Evolutionary conservation across 2,888 invertebrate species (phyloP).

Genomic region (Dicranocentrus wangi): DNA sequence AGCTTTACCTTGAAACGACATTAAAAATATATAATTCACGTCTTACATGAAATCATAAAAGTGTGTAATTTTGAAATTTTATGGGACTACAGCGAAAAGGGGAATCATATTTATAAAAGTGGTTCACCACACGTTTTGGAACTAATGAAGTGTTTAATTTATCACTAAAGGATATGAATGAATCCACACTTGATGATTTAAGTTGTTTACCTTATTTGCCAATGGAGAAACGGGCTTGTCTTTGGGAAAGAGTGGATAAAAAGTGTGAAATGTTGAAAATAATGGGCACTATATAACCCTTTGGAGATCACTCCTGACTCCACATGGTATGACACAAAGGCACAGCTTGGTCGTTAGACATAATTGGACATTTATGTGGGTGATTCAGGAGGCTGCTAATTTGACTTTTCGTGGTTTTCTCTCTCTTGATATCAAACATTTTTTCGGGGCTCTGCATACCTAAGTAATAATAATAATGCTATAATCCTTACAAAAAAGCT

Average conservation of each 20-base stretch:
- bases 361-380: conserved; percentile 65
- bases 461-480: no score
- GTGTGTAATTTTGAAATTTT: background rate
- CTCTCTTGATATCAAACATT: conserved; percentile 1
- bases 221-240: conserved; percentile 57
- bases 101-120: conserved; percentile 45
- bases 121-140: conserved; percentile 68
- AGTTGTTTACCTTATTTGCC: conserved; percentile 67
- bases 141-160: conserved; percentile 67
- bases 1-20: conserved; percentile 63
- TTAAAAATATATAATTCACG: conserved; percentile 62
- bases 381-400: conserved; percentile 57
- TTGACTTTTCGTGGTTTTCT: conserved; percentile 46
- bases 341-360: conserved; percentile 59
- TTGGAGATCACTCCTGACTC: conserved; percentile 33
- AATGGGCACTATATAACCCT: conserved; percentile 29
- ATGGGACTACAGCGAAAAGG: background rate
- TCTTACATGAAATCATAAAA: conserved; percentile 41
- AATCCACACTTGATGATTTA: conserved; percentile 57
- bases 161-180: conserved; percentile 59
- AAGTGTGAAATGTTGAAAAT: conserved; percentile 36
- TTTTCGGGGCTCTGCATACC: conserved; percentile 1
- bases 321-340: conserved; percentile 45
- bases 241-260: conserved; percentile 17
- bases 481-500: conserved; percentile 15